phyloP scores from a whole-genome alignment of 2,113 vertebrate genomes.

The Laticauda colubrina region DNA sequence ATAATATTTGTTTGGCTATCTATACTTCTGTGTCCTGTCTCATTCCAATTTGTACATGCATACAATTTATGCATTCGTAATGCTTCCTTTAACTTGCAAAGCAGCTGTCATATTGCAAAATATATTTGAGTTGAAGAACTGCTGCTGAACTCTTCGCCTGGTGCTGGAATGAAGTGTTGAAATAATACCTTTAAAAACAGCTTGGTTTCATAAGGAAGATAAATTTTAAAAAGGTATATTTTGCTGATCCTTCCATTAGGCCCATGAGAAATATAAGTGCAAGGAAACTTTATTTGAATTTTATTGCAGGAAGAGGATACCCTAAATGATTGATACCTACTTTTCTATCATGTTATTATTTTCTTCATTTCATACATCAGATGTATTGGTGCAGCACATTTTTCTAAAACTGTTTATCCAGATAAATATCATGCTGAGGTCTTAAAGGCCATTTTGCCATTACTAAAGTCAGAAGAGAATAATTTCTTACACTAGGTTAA shows the following conservation, averaged over 20 bases:
- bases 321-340: background rate
- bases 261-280: background rate
- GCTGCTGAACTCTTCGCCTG: background rate
- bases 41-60: background rate
- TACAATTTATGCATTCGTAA: background rate
- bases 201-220: background rate
- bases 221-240: background rate
- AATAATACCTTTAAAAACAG: background rate
- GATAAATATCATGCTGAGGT: background rate
- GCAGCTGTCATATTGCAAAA: background rate
- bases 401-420: background rate
- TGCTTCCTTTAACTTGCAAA: background rate
- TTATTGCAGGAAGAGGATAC: background rate
- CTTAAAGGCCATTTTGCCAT: background rate
- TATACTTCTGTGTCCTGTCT: background rate
- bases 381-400: background rate
- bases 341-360: background rate
- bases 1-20: background rate
- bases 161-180: background rate
- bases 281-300: background rate
- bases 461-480: background rate
- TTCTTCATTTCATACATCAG: background rate
- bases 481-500: background rate
- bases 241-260: background rate
- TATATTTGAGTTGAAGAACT: background rate